Evolutionary conservation across 2,888 invertebrate species (phyloP), one percentile per base, ranked within the genome.

Genomic region (Noctua pronuba): DNA sequence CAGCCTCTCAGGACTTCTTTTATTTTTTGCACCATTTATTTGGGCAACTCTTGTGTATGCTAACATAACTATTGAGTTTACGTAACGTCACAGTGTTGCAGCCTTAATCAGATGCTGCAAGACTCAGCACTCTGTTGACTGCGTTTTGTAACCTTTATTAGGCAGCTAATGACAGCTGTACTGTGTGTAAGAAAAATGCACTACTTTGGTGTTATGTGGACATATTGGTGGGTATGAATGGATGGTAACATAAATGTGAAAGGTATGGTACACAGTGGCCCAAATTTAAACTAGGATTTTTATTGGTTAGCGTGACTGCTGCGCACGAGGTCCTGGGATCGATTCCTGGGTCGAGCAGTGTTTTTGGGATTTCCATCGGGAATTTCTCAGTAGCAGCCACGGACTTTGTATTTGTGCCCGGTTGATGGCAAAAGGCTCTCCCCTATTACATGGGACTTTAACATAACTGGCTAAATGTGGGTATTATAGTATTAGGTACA

Each of bases 91-190:
- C 44, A 18, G 58, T 68, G 77, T 88, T 80, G 82, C 87, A 78
- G 76, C 35, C 77, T 79, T 80, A 77, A 79, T 84, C 68, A 77
- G 80, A 77, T 81, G 73, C 86, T 82, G 83, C 88, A 76, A 87
- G 72, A 84, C 35, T 55, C 55, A 35, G 82, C 73, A 62, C 71
- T 71, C 60, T 52, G 82, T 68, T 76, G 76, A 46, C 76, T 62
- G 52, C 35, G 68, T 87, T 77, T 83, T 75, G 88, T 77, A 87
- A 86, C 73, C 38, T 49, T 69, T 76, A 70, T 81, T 80, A 72
- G 75, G 58, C 38, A 60, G 77, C 68, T 79, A 87, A 86, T 79
- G 84, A 82, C 79, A 81, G 35, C 68, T 80, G 78, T 79, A 55
- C 77, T 73, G 69, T 71, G 75, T 73, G 65, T 31, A 77, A 71